These are phyloP conservation scores for Hofmannophila pseudospretella DNA, from an alignment of 2,888 invertebrate genomes.

Conservation along the genomic window DNA sequence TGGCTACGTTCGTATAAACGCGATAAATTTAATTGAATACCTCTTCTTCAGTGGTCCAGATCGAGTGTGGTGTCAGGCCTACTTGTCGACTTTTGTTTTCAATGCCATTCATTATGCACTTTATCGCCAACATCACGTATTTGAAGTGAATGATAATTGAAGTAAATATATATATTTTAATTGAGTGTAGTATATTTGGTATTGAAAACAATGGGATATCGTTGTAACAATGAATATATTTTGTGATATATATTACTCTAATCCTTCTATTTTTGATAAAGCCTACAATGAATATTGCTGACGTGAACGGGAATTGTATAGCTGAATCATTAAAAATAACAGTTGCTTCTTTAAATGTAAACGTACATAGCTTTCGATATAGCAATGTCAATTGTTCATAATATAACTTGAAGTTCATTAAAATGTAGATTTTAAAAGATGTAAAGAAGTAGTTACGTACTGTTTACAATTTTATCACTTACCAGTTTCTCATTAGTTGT, in stretches of 20 bases:
- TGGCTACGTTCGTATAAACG: conserved; percentile 1
- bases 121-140: no score
- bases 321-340: conserved; percentile 23
- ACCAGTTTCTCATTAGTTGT: no score
- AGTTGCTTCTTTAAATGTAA: conserved; percentile 16
- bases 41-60: conserved; percentile 74
- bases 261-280: conserved; percentile 77
- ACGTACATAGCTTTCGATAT: conserved; percentile 16
- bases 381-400: conserved; percentile 16
- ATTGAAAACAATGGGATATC: conserved; percentile 59
- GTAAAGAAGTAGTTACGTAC: neutral
- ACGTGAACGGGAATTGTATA: conserved; percentile 63
- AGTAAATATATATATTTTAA: neutral
- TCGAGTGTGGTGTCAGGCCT: conserved; percentile 57
- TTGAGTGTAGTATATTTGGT: conserved; percentile 31
- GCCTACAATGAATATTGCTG: conserved; percentile 67
- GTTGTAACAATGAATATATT: conserved; percentile 74
- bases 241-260: conserved; percentile 75
- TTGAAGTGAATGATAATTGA: neutral
- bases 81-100: conserved; percentile 61
- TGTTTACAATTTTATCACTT: no score
- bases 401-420: neutral
- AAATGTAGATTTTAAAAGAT: conserved; percentile 3
- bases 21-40: conserved; percentile 40
- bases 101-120: conserved; percentile 35